These are phyloP conservation scores for Heliconius congener DNA, from an alignment of 1,140 invertebrate genomes.

Conservation along the genomic window DNA sequence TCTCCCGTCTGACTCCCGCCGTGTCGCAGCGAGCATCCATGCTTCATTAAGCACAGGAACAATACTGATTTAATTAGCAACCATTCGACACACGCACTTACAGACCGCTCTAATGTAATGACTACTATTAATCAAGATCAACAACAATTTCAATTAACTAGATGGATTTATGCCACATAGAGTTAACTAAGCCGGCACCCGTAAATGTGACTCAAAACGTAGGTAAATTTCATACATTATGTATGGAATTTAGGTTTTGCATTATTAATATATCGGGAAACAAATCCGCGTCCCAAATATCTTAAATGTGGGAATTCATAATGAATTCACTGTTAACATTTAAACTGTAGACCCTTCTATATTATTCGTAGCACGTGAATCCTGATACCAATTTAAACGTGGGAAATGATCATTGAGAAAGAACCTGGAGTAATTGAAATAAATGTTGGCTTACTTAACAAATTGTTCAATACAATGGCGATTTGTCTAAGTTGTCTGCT, in stretches of 20 bases:
- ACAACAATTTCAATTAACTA: conserved; percentile 44
- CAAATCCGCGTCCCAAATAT: conserved; percentile 14
- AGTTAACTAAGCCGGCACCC: conserved; percentile 23
- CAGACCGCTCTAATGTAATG: conserved; percentile 54
- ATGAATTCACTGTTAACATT: conserved; percentile 23
- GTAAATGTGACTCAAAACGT: conserved; percentile 5
- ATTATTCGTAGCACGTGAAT: conserved; percentile 66
- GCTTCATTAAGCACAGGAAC: conserved; percentile 66
- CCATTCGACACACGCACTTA: conserved; percentile 70
- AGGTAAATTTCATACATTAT: conserved; percentile 27
- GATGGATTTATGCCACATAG: conserved; percentile 31
- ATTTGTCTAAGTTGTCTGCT: conserved; percentile 75
- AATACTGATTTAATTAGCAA: conserved; percentile 76
- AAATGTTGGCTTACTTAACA: conserved; percentile 80
- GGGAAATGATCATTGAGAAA: conserved; percentile 64
- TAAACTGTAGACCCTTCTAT: background rate
- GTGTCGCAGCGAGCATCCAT: conserved; percentile 48
- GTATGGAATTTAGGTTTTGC: conserved; percentile 32
- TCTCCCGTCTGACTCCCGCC: conserved; percentile 42
- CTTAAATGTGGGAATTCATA: conserved; percentile 25
- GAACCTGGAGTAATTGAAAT: conserved; percentile 79
- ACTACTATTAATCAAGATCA: conserved; percentile 67
- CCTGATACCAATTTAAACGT: conserved; percentile 67
- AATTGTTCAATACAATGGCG: conserved; percentile 77
- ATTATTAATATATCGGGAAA: conserved; percentile 26